phyloP scores from a whole-genome alignment of 2,113 vertebrate species.

The Sterrhoptilus dennistouni region DNA sequence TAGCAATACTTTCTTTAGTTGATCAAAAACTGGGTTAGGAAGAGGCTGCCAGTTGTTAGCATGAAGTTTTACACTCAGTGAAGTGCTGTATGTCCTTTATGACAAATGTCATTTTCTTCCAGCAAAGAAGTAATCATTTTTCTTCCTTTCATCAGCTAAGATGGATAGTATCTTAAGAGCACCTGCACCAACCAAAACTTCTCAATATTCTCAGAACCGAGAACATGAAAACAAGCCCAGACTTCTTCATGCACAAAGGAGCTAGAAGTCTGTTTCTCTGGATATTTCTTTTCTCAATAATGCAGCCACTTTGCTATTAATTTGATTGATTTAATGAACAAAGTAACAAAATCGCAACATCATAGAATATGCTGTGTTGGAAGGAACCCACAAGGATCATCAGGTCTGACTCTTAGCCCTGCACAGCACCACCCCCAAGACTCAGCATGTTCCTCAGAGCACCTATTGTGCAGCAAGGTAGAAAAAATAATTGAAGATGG shows the following conservation, averaged over 20 bases:
- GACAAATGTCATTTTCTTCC: neutral
- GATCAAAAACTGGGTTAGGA: neutral
- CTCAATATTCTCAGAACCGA: neutral
- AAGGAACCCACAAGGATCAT: neutral
- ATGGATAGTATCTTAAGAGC: neutral
- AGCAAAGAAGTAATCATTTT: neutral
- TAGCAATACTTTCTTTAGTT: neutral
- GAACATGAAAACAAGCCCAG: neutral
- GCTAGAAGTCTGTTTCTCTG: neutral
- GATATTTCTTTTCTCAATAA: neutral
- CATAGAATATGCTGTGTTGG: neutral
- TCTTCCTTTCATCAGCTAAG: neutral
- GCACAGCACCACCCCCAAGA: neutral
- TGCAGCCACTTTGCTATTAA: neutral
- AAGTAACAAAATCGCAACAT: neutral
- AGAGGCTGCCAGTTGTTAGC: neutral
- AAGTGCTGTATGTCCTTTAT: neutral
- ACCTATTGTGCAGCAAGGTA: neutral
- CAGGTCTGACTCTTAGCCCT: neutral
- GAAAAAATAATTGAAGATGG: neutral
- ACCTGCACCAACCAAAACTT: neutral
- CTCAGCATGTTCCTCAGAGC: too few relatives aligned
- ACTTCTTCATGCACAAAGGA: neutral
- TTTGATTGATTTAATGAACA: neutral
- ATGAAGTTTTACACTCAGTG: neutral